Evolutionary conservation across 1,140 invertebrate genomes (phyloP).

Genomic region (Brachionus asplanchnoidis): DNA sequence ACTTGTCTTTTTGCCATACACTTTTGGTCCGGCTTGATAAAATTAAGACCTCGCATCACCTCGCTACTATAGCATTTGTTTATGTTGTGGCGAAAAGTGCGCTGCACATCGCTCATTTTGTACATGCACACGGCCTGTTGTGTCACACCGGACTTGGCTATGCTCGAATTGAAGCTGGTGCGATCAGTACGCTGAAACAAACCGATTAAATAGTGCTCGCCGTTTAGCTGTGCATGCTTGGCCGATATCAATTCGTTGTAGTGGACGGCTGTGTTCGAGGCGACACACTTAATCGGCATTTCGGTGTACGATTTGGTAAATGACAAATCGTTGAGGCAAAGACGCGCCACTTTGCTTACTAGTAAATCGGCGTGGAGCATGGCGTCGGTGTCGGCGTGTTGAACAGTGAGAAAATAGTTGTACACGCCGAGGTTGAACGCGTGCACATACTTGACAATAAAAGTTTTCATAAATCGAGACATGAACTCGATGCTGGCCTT

Average conservation of each 20-base stretch:
- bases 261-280: background rate
- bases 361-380: background rate
- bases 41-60: conserved; percentile 35
- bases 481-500: conserved; percentile 38
- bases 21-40: conserved; percentile 36
- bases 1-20: background rate
- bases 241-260: background rate
- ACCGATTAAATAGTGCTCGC: background rate
- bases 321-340: conserved; percentile 33
- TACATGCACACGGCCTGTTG: background rate
- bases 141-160: background rate
- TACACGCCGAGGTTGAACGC: conserved; percentile 15
- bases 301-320: conserved; percentile 21
- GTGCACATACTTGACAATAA: conserved; percentile 14
- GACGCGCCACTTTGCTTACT: background rate
- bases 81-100: background rate
- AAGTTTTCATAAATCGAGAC: background rate
- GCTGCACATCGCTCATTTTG: background rate
- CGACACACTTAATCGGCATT: conserved; percentile 7
- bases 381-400: conserved; percentile 7
- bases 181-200: background rate
- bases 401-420: conserved; percentile 26
- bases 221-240: background rate
- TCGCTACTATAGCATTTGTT: conserved; percentile 6
- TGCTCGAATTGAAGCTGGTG: background rate